Evolutionary conservation across 2,888 invertebrate genomes (phyloP), one percentile per base, ranked within the genome.

Genomic region (Eucera pruinosa): DNA sequence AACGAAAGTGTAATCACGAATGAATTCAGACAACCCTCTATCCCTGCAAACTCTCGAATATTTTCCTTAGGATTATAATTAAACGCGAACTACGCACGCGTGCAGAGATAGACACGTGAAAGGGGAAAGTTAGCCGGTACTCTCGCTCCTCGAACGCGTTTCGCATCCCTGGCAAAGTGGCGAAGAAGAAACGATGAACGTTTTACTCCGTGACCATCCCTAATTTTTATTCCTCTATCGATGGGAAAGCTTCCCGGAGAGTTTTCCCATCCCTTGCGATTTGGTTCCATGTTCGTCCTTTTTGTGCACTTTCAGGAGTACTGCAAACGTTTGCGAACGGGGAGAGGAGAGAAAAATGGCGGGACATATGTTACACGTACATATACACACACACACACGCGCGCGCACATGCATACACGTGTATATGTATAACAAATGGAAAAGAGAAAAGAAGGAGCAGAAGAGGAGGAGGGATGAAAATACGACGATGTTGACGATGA

Each of bases 301-400:
- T 43, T 60, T 47, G 57, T 48, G 25, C 27, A 36, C 45, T 18
- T 18, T 58, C 20, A 6, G 67, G 25, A 57, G 47, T 39, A 45
- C 65, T 48, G 52, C 54, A 33, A 45, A 43, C 45, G 39, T 55
- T 61, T 25, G 39, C 7, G 11, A 43, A 33, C 48, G 50, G 43
- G 36, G 23, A 25, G 41, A 47, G 36, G 47, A 43, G 25, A 27
- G 48, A 13, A 48, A 55, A 27, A 4, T 25, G 68, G 68, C 50
- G 61, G 82, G 54, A 73, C 74, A 60, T 27, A 47, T 39, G 60
- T 27, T 23, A 68, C 52, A 74, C 60, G 48, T 47, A 77, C 27
- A 73, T 65, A 43, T 33, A 1, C 33, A 27, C n/a, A 6, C 50
- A 70, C 57, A 52, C 50, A 33, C 54, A 11, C 23, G 18, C 23